These are phyloP conservation scores for Empis livida DNA, from an alignment of 2,888 invertebrate genomes.

Conservation along the genomic window DNA sequence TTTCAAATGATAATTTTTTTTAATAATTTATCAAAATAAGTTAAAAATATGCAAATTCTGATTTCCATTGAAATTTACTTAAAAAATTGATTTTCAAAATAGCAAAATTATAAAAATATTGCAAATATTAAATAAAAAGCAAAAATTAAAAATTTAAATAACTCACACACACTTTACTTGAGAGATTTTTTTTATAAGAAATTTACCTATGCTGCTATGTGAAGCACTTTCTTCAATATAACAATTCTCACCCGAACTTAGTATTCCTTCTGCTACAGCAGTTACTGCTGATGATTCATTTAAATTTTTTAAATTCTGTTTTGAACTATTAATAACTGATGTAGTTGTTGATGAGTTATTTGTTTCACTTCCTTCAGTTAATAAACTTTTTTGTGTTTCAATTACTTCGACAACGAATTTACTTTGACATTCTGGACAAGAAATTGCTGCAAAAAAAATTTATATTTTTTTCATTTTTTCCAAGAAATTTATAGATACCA, in stretches of 20 bases:
- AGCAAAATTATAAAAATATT: no score
- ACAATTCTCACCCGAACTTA: slow-evolving; percentile 8
- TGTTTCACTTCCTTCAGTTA: not conserved
- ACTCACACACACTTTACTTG: no score
- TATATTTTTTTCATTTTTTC: no score
- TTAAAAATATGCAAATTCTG: no score
- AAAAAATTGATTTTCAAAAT: no score
- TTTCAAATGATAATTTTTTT: no score
- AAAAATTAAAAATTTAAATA: no score
- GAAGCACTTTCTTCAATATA: slow-evolving; percentile 11
- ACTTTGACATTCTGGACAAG: slow-evolving; percentile 47
- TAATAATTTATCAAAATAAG: no score
- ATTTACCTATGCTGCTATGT: slow-evolving; percentile 16
- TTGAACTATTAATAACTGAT: not conserved
- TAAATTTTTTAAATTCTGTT: not conserved
- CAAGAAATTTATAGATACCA: slow-evolving; percentile 18
- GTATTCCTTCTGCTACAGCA: not conserved
- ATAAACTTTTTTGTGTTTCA: slow-evolving; percentile 2
- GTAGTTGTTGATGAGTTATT: not conserved
- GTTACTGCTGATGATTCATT: not conserved
- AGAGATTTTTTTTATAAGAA: not conserved
- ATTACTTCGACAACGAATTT: slow-evolving; percentile 39
- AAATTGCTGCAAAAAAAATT: slow-evolving; percentile 19
- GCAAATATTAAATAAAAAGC: no score
- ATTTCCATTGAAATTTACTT: no score